Conservation (phyloP, 1,140 invertebrate species). For the Campodea augens region DNA sequence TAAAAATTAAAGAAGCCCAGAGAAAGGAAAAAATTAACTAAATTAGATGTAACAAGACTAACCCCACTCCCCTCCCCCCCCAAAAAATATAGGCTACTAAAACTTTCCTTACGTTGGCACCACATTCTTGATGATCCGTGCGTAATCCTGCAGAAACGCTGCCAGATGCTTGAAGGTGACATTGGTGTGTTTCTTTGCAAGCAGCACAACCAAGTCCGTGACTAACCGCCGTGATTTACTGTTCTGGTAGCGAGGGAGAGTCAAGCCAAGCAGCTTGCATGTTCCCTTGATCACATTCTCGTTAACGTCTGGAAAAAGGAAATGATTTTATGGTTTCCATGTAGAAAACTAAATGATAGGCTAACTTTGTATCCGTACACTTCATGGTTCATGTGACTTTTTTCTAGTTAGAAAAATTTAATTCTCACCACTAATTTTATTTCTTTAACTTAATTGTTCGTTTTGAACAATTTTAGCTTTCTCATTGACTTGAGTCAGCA, state of each 20-base stretch:
- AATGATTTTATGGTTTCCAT: too few species aligned
- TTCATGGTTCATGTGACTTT: too few species aligned
- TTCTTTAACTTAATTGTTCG: too few species aligned
- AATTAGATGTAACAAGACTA: background rate
- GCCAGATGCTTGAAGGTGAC: slow-evolving; percentile 46
- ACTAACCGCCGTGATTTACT: slow-evolving; percentile 51
- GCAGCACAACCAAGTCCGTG: slow-evolving; percentile 39
- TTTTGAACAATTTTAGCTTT: too few species aligned
- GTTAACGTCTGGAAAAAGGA: slow-evolving; percentile 46
- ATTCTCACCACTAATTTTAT: too few species aligned
- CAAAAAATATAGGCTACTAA: background rate
- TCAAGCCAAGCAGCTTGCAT: slow-evolving; percentile 48
- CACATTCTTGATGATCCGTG: slow-evolving; percentile 40
- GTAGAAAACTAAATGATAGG: too few species aligned
- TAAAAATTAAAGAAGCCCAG: background rate
- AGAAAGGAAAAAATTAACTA: background rate
- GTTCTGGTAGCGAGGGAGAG: slow-evolving; percentile 57
- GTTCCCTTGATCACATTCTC: slow-evolving; percentile 56
- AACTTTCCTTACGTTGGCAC: slow-evolving; percentile 35
- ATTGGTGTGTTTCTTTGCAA: slow-evolving; percentile 42
- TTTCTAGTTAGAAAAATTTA: too few species aligned
- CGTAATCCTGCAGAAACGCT: slow-evolving; percentile 35
- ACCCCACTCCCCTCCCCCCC: background rate
- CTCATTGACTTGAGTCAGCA: too few species aligned
- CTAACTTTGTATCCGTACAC: too few species aligned